These are phyloP conservation scores for Carollia perspicillata DNA, from an alignment of 2,113 vertebrate genomes.

Conservation along the genomic window DNA sequence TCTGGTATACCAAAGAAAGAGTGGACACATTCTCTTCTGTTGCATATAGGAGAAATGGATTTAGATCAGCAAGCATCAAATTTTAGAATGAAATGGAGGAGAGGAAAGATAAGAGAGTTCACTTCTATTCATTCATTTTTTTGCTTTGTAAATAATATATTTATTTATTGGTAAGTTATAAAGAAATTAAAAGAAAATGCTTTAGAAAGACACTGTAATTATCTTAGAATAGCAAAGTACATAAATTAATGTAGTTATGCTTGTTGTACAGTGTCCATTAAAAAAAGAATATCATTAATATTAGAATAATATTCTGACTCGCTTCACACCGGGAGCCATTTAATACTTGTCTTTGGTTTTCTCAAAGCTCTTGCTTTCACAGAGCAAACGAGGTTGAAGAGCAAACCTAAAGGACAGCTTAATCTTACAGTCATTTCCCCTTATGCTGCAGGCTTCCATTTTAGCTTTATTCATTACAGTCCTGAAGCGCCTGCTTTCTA, in stretches of 20 bases:
- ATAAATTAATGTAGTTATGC: not conserved
- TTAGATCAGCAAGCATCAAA: not conserved
- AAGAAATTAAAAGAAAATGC: conserved; percentile 1
- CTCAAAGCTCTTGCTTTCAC: conserved; percentile 62
- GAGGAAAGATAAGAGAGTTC: not conserved
- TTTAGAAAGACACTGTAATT: conserved; percentile 11
- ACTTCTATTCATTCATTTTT: not conserved
- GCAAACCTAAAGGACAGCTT: conserved; percentile 53
- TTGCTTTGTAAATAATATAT: not conserved
- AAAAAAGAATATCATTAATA: conserved; percentile 49
- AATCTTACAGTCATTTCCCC: conserved; percentile 69
- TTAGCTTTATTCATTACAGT: conserved; percentile 69
- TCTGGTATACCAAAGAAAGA: not conserved
- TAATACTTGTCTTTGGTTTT: conserved; percentile 48
- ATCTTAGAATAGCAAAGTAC: conserved; percentile 38
- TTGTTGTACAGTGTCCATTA: conserved; percentile 54
- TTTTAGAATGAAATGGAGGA: not conserved
- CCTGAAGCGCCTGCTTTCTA: conserved; percentile 57
- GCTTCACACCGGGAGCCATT: conserved; percentile 29
- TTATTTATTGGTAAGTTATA: not conserved
- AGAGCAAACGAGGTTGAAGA: conserved; percentile 63
- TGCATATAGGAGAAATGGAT: not conserved
- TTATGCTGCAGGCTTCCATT: conserved; percentile 57
- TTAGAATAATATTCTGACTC: not conserved
- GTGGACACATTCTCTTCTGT: fast-evolving